Evolutionary conservation across 2,888 invertebrate species (phyloP).

Genomic region (Himalopsyche japonica): DNA sequence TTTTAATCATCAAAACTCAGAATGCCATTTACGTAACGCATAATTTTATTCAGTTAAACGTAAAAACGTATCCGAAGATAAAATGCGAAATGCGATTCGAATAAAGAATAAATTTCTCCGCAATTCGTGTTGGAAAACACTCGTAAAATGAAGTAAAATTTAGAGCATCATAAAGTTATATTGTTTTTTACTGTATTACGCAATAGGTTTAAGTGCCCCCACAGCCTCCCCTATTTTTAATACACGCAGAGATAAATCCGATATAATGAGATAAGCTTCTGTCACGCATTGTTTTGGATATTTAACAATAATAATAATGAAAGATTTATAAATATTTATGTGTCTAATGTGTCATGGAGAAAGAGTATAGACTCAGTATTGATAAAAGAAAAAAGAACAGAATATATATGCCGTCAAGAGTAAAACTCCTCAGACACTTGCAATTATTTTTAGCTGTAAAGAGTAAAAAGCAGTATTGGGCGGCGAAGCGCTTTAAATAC

Average conservation of each 20-base stretch:
- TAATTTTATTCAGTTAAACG: not conserved
- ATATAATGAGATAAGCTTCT: not conserved
- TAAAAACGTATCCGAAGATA: not conserved
- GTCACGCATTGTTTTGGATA: not conserved
- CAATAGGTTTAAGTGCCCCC: conserved; percentile 14
- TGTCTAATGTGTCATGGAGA: no score
- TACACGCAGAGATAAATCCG: not conserved
- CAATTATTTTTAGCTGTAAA: no score
- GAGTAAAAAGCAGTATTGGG: no score
- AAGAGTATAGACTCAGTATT: no score
- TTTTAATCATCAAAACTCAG: not conserved
- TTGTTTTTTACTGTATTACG: conserved; percentile 19
- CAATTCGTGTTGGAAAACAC: conserved; percentile 12
- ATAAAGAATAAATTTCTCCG: not conserved
- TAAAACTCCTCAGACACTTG: no score
- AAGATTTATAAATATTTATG: no score
- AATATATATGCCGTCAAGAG: no score
- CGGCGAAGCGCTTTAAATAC: no score
- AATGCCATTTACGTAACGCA: not conserved
- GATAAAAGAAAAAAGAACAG: no score
- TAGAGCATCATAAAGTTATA: conserved; percentile 31
- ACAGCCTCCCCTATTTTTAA: not conserved
- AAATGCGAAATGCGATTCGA: not conserved
- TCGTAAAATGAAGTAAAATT: conserved; percentile 24
- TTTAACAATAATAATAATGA: no score